These are phyloP conservation scores for Cathartes aura DNA, from an alignment of 2,113 vertebrate species.

Conservation along the genomic window DNA sequence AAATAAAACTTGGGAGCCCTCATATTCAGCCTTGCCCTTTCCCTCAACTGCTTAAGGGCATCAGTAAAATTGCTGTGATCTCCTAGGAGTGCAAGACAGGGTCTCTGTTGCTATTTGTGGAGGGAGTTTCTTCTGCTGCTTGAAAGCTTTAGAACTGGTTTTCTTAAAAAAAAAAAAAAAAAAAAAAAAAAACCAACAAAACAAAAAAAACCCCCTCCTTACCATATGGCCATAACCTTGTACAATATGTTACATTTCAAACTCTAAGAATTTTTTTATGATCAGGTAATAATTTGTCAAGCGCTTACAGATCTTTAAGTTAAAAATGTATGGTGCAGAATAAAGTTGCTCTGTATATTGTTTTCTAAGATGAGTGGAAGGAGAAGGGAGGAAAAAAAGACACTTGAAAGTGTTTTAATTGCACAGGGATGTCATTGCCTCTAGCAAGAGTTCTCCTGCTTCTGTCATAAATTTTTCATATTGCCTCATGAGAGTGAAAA, in stretches of 20 bases:
- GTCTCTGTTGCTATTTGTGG: background rate
- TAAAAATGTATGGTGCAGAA: background rate
- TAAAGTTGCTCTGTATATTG: conserved; percentile 39
- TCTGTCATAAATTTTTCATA: conserved; percentile 75
- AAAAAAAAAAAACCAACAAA: background rate
- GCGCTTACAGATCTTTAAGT: conserved; percentile 33
- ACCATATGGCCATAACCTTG: conserved; percentile 58
- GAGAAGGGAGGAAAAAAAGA: background rate
- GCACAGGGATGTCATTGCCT: conserved; percentile 64
- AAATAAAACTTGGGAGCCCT: background rate
- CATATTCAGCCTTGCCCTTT: background rate
- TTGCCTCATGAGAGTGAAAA: conserved; percentile 63
- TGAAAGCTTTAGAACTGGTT: conserved; percentile 12
- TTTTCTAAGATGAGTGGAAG: conserved; percentile 35
- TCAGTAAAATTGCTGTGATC: background rate
- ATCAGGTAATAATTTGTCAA: conserved; percentile 54
- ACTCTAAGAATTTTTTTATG: conserved; percentile 42
- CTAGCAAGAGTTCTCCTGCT: conserved; percentile 55
- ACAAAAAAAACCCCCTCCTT: background rate
- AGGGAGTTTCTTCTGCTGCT: conserved; percentile 9
- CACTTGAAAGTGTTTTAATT: conserved; percentile 74
- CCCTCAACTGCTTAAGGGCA: background rate
- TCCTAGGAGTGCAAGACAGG: background rate
- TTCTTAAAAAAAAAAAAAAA: background rate
- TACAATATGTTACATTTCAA: conserved; percentile 64